A percentile compares a stretch with the other conserved stretches of the same genome.
Evolutionary conservation across 2,113 vertebrate genomes (phyloP).

Genomic region (Shinisaurus crocodilurus): DNA sequence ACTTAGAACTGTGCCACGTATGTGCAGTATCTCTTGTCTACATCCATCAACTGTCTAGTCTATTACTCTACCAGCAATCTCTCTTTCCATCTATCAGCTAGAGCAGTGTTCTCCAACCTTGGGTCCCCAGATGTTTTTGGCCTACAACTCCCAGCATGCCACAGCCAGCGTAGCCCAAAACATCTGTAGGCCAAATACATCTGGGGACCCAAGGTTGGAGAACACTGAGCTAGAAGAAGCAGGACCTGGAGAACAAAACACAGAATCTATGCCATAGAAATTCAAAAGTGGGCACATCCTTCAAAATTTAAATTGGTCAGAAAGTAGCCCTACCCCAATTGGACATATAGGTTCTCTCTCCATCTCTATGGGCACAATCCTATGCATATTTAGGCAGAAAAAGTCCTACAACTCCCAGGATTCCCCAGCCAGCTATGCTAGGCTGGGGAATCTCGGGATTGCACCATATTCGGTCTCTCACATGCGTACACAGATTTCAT

Average conservation of each 20-base stretch:
- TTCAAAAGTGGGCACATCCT: not conserved
- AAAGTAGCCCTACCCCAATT: not conserved
- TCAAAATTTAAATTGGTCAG: not conserved
- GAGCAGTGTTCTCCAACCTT: too few relatives aligned
- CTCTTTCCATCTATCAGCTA: not conserved
- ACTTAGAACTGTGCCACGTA: not conserved
- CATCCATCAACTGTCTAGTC: not conserved
- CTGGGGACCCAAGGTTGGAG: too few relatives aligned
- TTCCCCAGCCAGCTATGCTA: too few relatives aligned
- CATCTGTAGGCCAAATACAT: too few relatives aligned
- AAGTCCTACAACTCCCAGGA: too few relatives aligned
- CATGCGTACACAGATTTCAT: not conserved
- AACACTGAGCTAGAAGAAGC: too few relatives aligned
- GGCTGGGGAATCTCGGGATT: too few relatives aligned
- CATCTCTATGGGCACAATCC: too few relatives aligned
- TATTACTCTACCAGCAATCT: not conserved
- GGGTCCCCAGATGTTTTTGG: too few relatives aligned
- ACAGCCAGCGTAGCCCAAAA: too few relatives aligned
- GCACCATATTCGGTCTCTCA: not conserved
- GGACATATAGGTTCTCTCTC: not conserved
- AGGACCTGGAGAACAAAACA: not conserved
- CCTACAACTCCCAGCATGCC: too few relatives aligned
- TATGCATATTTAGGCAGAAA: too few relatives aligned
- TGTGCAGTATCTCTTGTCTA: not conserved
- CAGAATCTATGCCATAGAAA: not conserved